These are phyloP conservation scores for Cinclus cinclus DNA, from an alignment of 2,113 vertebrate genomes.

Conservation along the genomic window DNA sequence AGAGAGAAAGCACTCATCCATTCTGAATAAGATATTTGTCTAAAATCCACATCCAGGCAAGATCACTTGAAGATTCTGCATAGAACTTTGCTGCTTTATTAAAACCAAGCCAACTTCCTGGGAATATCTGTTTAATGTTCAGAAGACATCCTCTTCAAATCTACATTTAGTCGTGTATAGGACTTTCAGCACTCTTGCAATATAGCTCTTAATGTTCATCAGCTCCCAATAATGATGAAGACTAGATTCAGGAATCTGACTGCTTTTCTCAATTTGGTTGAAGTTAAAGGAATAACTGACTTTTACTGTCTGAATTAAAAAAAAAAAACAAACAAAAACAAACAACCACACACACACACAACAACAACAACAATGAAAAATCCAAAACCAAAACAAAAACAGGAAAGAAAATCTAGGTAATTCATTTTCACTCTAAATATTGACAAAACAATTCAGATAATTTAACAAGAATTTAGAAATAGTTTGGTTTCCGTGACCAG, in stretches of 20 bases:
- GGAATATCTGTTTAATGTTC: neutral
- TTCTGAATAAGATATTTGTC: neutral
- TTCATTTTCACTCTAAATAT: neutral
- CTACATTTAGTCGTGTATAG: neutral
- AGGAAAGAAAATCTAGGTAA: neutral
- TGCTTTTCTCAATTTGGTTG: neutral
- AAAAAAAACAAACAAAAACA: rapidly evolving
- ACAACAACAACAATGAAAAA: neutral
- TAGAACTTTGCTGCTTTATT: neutral
- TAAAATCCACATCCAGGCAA: neutral
- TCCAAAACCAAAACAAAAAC: neutral
- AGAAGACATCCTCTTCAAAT: neutral
- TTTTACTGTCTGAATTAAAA: neutral
- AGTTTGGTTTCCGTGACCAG: neutral
- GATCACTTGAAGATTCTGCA: neutral
- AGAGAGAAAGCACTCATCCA: neutral
- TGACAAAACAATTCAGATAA: neutral
- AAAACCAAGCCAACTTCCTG: neutral
- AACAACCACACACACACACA: too few species aligned
- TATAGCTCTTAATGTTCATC: neutral
- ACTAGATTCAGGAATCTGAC: neutral
- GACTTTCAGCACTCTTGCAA: neutral
- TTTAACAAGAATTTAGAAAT: neutral
- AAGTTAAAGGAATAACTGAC: neutral
- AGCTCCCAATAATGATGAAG: neutral